phyloP scores from a whole-genome alignment of 2,797 vertebrate genomes.

The Sebastes vulpes region DNA sequence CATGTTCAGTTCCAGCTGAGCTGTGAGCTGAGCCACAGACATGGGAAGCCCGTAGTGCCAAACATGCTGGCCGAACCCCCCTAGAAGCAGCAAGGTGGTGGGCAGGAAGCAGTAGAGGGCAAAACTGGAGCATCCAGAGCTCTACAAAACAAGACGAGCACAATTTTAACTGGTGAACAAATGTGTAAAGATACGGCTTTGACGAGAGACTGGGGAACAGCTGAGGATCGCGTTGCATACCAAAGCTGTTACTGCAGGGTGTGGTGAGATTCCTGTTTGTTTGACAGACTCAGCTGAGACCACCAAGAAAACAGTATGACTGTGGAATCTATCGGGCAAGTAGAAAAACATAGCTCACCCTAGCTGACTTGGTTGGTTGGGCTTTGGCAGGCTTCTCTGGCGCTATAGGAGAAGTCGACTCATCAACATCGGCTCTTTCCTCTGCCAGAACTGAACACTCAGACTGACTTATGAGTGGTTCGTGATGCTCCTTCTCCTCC shows the following conservation, averaged over 20 bases:
- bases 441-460: not conserved
- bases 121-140: constrained; percentile 49
- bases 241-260: constrained; percentile 34
- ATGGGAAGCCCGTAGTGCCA: constrained; percentile 82
- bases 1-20: constrained; percentile 82
- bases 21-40: constrained; percentile 75
- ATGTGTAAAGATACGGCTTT: not conserved
- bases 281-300: not conserved
- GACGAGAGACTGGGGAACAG: not conserved
- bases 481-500: not conserved
- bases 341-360: constrained; percentile 44
- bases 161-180: not conserved
- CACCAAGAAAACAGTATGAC: not conserved
- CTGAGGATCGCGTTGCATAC: constrained; percentile 5
- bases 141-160: constrained; percentile 31
- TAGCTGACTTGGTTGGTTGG: constrained; percentile 5
- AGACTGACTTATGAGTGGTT: not conserved
- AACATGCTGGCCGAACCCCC: constrained; percentile 75
- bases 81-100: constrained; percentile 74
- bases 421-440: not conserved
- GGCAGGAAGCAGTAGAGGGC: constrained; percentile 74
- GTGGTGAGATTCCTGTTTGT: constrained; percentile 33
- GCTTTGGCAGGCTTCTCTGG: constrained; percentile 1
- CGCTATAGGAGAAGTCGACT: not conserved
- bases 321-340: not conserved